Base-by-base conservation (phyloP, 2,797 vertebrate genomes). In the Aeoliscus strigatus region DNA sequence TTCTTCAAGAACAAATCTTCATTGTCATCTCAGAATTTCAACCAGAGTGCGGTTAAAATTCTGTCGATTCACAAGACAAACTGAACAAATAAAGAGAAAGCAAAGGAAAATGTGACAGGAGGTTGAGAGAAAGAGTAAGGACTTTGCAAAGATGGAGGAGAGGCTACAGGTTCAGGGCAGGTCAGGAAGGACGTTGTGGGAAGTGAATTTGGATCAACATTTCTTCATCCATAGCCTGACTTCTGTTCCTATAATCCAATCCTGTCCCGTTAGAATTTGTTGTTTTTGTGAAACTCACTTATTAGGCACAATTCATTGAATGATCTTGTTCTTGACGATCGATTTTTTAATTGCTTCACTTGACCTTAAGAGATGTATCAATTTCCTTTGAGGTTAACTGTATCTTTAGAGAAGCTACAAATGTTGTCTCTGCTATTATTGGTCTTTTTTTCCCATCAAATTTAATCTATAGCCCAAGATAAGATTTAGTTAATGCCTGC, bases 21-120 rank as follows among this genome's bases (percentile, higher is more conserved):
- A 71, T 71, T 75, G 77, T 75, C 82, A 79, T 86, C 74, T 83
- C 82, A 84, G 79, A 89, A 89, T 89, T 90, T 90, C 84, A 88
- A 86, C 86, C 82, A 72, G 51, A 12, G n/a, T 49, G 29, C 66
- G 85, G 82, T 86, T 88, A 79, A 89, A 89, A 89, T 90, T 90
- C 88, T 87, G 77, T 73, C 73, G 68, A 83, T 73, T 81, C 80
- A 81, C 84, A 85, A 84, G 73, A 84, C 83, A 77, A 86, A 86
- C 80, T 70, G 71, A 86, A 80, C 61, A 59, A 75, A 76, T 59
- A 76, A 83, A 82, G 63, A 80, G 65, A 86, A 88, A 84, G 75
- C 57, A 85, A 87, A 86, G 67, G 53, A 78, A 79, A 84, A 82
- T 75, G 84, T 85, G 87, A 80, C 75, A 86, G 86, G 80, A 86